phyloP scores from a whole-genome alignment of 2,113 vertebrate genomes.

The Cephalopholis sonnerati region DNA sequence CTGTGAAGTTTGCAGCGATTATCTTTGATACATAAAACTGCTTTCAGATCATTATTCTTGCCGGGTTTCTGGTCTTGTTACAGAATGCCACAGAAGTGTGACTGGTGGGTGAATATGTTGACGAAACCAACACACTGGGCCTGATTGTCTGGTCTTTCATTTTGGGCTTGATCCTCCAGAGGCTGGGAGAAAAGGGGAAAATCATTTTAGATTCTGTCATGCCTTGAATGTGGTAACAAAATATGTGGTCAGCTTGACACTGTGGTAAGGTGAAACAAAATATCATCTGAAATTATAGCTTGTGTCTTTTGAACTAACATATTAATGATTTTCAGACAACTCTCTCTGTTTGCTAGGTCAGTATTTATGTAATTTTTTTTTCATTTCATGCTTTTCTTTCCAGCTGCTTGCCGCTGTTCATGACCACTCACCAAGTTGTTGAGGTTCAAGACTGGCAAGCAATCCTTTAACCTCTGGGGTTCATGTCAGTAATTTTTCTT shows the following conservation, averaged over 20 bases:
- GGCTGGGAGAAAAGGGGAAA: neutral
- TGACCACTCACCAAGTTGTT: neutral
- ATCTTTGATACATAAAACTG: neutral
- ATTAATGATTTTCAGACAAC: neutral
- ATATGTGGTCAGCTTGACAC: neutral
- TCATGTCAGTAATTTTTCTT: neutral
- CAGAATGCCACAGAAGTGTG: neutral
- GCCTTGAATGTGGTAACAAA: neutral
- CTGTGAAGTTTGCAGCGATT: neutral
- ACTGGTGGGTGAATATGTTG: neutral
- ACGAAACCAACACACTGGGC: neutral
- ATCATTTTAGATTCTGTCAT: neutral
- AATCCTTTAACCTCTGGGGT: neutral
- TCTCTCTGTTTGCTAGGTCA: neutral
- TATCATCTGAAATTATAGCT: neutral
- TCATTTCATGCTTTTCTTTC: neutral
- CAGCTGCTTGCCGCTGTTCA: constrained; percentile 38
- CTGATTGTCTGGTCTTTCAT: constrained; percentile 30
- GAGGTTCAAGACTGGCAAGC: neutral
- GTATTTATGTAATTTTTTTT: no score
- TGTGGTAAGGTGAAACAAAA: neutral
- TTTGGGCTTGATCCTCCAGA: neutral
- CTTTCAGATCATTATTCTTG: neutral
- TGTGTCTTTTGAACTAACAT: neutral
- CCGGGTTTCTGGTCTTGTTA: neutral